Evolutionary conservation across 30 jellyfish, hydroid and myxozoan genomes (phyloP).

Genomic region (Hydractinia echinata): DNA sequence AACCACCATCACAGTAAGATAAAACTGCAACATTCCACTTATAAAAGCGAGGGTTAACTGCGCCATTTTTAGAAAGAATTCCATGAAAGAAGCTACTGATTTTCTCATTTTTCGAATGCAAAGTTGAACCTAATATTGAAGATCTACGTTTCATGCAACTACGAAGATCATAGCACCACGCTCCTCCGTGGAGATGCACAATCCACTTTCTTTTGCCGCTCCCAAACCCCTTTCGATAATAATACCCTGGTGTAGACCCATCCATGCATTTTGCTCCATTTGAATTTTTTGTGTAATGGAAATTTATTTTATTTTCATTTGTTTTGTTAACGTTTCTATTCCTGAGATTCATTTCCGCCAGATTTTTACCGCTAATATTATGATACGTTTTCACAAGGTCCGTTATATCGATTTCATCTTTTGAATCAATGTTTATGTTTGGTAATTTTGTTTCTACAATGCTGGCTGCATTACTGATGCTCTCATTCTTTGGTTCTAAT

Average conservation of each 20-base stretch:
- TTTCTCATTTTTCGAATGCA: conserved; percentile 64
- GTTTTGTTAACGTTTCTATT: background rate
- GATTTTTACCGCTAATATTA: background rate
- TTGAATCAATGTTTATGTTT: background rate
- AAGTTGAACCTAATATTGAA: conserved; percentile 77
- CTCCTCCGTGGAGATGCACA: conserved; percentile 95
- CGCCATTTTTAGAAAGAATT: conserved; percentile 48
- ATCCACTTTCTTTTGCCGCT: conserved; percentile 72
- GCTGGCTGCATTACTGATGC: background rate
- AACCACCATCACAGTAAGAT: conserved; percentile 90
- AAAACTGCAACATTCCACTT: conserved; percentile 87
- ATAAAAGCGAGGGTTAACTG: conserved; percentile 47
- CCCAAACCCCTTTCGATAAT: conserved; percentile 57
- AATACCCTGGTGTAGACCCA: conserved; percentile 89
- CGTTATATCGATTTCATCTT: background rate
- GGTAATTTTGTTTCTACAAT: background rate
- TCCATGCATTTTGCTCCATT: conserved; percentile 77
- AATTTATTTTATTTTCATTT: background rate
- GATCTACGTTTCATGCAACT: conserved; percentile 70
- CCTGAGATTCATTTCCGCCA: background rate
- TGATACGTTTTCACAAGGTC: conserved; percentile 2
- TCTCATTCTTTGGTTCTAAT: no score
- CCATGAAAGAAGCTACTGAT: conserved; percentile 82
- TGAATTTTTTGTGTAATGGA: conserved; percentile 15
- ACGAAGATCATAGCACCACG: conserved; percentile 87